phyloP scores from a whole-genome alignment of 2,888 invertebrate species.

The Lochmaea capreae region DNA sequence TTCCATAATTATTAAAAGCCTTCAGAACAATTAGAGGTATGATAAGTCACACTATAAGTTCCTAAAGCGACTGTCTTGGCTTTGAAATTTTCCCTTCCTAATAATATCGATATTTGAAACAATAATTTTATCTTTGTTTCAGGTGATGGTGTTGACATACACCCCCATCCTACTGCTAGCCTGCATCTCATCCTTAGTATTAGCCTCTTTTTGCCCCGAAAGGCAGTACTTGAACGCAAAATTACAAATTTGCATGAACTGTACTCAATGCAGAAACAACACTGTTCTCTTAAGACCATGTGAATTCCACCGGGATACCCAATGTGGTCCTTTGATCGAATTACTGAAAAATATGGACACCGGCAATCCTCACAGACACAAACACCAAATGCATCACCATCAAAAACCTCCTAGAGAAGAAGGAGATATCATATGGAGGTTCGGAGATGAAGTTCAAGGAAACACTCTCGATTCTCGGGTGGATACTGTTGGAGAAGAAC shows the following conservation, averaged over 20 bases:
- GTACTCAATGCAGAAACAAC: slow-evolving; percentile 75
- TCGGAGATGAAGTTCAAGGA: slow-evolving; percentile 46
- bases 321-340: slow-evolving; percentile 71
- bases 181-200: slow-evolving; percentile 49
- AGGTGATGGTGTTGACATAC: slow-evolving; percentile 61
- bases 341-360: slow-evolving; percentile 44
- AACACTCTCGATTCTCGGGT: slow-evolving; percentile 12
- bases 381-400: slow-evolving; percentile 50
- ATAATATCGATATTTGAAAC: no score
- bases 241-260: slow-evolving; percentile 75
- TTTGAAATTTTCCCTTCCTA: background rate
- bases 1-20: no score
- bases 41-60: no score
- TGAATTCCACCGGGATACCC: slow-evolving; percentile 79
- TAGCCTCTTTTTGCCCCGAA: slow-evolving; percentile 60
- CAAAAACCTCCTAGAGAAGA: slow-evolving; percentile 32
- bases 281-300: slow-evolving; percentile 78
- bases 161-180: slow-evolving; percentile 52
- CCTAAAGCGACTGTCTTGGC: no score
- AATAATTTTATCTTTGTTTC: slow-evolving; percentile 48
- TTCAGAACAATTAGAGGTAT: no score
- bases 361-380: slow-evolving; percentile 51
- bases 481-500: background rate
- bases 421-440: slow-evolving; percentile 47
- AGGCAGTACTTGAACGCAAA: slow-evolving; percentile 78